Base-by-base conservation (phyloP, 1,140 invertebrate genomes). In the Schlechtendalia chinensis region DNA sequence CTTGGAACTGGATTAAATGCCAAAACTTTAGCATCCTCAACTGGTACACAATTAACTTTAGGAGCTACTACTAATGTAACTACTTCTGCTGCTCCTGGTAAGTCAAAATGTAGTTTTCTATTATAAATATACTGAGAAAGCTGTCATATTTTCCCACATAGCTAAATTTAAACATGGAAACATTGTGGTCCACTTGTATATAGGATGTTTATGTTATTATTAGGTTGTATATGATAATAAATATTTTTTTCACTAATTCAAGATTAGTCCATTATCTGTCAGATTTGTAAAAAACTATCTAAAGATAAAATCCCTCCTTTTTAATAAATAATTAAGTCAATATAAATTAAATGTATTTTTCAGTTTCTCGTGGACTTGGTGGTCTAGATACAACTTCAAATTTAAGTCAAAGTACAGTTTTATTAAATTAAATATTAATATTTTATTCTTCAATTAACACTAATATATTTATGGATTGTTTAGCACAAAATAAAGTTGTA, bases 401-500 rank as follows among this genome's bases (percentile, higher is more conserved):
- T 47, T 47, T 79, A 59, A 79, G 39, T 27, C 56, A 79, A 79
- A 45, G 74, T 79, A 79, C 4, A 12, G 5, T 45, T 1, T 63
- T 27, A 61, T 17, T 27, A 27, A 4, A 39, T 14, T 16, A 24
- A 45, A 45, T 39, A 39, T 27, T 61, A 27, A n/a, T 47, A 50
- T 5, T 47, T 59, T 39, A 50, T 5, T 47, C 45, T 39, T 17
- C 19, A 47, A 63, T 16, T 17, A 17, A 3, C 10, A 58, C 16
- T 59, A 61, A 47, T 22, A 4, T 27, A 0, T 47, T 59, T 29
- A 24, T 71, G 12, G 19, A 16, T 19, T 71, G 19, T 61, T 59
- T 61, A 79, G 74, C 74, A 45, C 54, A 79, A 79, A 79, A 27
- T 59, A 79, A 79, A 79, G 74, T n/a, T 63, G 56, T 79, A 89